A percentile compares a stretch with the other conserved stretches of the same genome.
Evolutionary conservation across 2,113 vertebrate species (phyloP).

Genomic region (Hystrix cristata): DNA sequence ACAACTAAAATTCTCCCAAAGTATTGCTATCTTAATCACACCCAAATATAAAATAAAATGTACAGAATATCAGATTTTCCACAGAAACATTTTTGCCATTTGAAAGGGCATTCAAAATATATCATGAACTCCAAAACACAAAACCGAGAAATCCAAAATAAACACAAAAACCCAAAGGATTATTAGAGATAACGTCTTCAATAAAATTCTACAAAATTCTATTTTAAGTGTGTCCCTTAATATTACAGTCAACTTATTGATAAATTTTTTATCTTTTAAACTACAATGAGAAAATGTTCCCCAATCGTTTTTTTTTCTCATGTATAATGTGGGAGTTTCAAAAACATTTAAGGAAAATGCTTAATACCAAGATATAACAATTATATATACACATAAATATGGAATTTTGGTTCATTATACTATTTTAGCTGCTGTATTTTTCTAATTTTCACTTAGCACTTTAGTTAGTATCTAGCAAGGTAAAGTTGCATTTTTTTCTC

Average conservation of each 20-base stretch:
- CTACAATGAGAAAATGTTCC: conserved; percentile 73
- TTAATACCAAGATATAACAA: conserved; percentile 67
- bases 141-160: conserved; percentile 68
- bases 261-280: conserved; percentile 75
- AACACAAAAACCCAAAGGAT: conserved; percentile 31
- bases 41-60: conserved; percentile 73
- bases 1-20: conserved; percentile 76
- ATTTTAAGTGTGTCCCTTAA: conserved; percentile 77
- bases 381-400: conserved; percentile 69
- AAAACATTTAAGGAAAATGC: conserved; percentile 71
- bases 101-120: conserved; percentile 70
- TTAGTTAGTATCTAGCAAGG: conserved; percentile 68
- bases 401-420: conserved; percentile 77
- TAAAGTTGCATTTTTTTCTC: conserved; percentile 70
- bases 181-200: not conserved
- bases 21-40: conserved; percentile 68
- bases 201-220: conserved; percentile 63
- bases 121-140: conserved; percentile 80
- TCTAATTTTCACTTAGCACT: conserved; percentile 80
- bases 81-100: conserved; percentile 54
- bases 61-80: conserved; percentile 53
- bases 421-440: conserved; percentile 80
- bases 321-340: conserved; percentile 66
- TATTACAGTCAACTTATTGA: conserved; percentile 65
- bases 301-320: conserved; percentile 75